Conservation (phyloP, 2,113 vertebrate species). For the Neodontobutis hainanensis region DNA sequence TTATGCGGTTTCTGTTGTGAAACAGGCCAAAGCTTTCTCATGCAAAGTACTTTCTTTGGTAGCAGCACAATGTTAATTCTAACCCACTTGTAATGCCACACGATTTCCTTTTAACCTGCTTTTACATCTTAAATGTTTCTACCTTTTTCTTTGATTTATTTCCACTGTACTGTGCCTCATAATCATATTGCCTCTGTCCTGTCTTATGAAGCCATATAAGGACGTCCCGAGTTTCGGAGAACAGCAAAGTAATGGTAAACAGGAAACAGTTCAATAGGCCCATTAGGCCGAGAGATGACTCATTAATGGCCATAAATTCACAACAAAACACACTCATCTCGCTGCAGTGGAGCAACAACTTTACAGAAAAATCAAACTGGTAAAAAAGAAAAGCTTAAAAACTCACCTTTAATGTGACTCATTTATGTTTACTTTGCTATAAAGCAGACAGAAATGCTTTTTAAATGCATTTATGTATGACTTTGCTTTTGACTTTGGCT, state of each 20-base stretch:
- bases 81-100: not conserved
- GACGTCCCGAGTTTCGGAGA: conserved; percentile 43
- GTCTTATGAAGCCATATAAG: conserved; percentile 53
- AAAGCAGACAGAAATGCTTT: conserved; percentile 41
- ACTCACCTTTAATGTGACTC: conserved; percentile 48
- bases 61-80: conserved; percentile 14
- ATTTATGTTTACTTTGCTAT: conserved; percentile 41
- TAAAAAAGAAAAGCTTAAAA: conserved; percentile 10
- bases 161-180: conserved; percentile 42
- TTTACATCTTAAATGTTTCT: conserved; percentile 11
- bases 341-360: conserved; percentile 27
- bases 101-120: conserved; percentile 24
- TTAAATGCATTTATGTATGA: conserved; percentile 52
- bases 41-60: conserved; percentile 28
- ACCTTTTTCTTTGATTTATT: conserved; percentile 38
- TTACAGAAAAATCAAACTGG: conserved; percentile 25
- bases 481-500: conserved; percentile 59
- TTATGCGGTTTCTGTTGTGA: conserved; percentile 36
- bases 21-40: conserved; percentile 41
- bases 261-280: conserved; percentile 72
- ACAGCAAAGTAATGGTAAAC: conserved; percentile 65
- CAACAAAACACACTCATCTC: conserved; percentile 41
- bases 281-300: conserved; percentile 67
- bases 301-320: conserved; percentile 61
- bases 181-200: conserved; percentile 17